Evolutionary conservation across 2,888 invertebrate genomes (phyloP).

Genomic region (Diachrysia chrysitis): DNA sequence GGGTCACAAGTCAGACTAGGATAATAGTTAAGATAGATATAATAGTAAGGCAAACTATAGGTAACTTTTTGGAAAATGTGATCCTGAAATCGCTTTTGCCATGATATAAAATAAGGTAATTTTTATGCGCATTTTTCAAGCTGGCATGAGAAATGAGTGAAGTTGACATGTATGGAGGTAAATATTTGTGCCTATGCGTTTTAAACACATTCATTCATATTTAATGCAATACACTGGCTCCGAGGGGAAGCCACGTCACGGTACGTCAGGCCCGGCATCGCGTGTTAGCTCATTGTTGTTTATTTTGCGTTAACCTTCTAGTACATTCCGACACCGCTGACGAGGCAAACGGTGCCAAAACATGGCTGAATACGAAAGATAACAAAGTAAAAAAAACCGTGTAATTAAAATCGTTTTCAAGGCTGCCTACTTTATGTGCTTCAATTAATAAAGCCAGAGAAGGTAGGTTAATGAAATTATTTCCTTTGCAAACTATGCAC

Average conservation of each 20-base stretch:
- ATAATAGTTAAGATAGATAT: too few species aligned
- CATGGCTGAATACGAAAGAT: constrained; percentile 6
- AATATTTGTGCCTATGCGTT: constrained; percentile 16
- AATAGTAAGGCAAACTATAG: too few species aligned
- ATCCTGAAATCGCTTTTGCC: neutral
- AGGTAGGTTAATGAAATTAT: constrained; percentile 40
- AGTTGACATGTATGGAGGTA: constrained; percentile 14
- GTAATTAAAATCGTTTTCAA: constrained; percentile 6
- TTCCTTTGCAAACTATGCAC: constrained; percentile 40
- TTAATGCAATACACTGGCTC: constrained; percentile 40
- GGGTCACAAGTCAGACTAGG: too few species aligned
- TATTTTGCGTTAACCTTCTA: constrained; percentile 35
- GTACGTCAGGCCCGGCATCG: constrained; percentile 30
- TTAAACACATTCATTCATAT: constrained; percentile 32
- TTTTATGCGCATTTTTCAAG: constrained; percentile 4
- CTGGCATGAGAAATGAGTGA: constrained; percentile 26
- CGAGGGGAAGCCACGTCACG: constrained; percentile 17
- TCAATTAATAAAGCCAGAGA: constrained; percentile 18
- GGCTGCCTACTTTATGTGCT: constrained; percentile 6
- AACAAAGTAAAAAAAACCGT: neutral
- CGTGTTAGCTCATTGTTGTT: constrained; percentile 28
- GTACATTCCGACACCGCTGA: constrained; percentile 32
- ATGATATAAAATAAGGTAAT: constrained; percentile 11
- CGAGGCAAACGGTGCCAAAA: constrained; percentile 23
- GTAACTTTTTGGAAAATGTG: constrained; percentile 3